Evolutionary conservation across 2,113 vertebrate species (phyloP), one percentile per base, ranked within the genome.

Genomic region (Equus quagga): DNA sequence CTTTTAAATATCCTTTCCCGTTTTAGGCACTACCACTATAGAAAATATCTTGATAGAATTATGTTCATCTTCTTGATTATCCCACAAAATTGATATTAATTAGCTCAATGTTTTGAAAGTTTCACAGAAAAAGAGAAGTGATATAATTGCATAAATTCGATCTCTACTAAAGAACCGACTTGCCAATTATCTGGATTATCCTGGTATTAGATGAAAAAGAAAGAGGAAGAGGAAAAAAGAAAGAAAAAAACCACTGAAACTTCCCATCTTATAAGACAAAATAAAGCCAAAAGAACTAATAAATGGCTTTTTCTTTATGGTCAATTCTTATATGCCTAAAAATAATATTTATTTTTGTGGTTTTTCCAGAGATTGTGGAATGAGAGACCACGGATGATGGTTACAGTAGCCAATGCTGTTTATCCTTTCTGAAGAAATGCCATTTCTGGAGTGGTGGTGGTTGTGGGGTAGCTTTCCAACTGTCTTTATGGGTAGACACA

Each of bases 41-140:
- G 36, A 72, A 92, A 87, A 21, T 93, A 73, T 56, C 54, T 84
- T 64, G 21, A 73, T n/a, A 94, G 56, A 91, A 90, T 89, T 82
- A 36, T 26, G 62, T 93, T 69, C 46, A 64, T 94, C 19, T 5
- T 56, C 49, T 91, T 75, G 19, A 86, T 91, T 89, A 70, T 88
- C 49, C 46, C 19, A 91, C 82, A 62, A 62, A 94, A 28, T 58
- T 87, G 81, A 41, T 78, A 62, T 70, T 82, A 67, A 91, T 94
- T 93, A 92, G 8, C 65, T 76, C 41, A 60, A 4, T 14, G 21
- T 85, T 91, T 84, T 58, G 17, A 92, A 79, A 88, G 8, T 81
- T 94, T 73, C 78, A 56, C 36, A 87, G 33, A 58, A 41, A 44
- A 69, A 84, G 13, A 64, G 86, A 36, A 94, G 24, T 56, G 17